Percentiles rank a stretch among this genome's conserved stretches.
Evolutionary conservation across 2,113 vertebrate species (phyloP).

Genomic region (Lutjanus erythropterus): DNA sequence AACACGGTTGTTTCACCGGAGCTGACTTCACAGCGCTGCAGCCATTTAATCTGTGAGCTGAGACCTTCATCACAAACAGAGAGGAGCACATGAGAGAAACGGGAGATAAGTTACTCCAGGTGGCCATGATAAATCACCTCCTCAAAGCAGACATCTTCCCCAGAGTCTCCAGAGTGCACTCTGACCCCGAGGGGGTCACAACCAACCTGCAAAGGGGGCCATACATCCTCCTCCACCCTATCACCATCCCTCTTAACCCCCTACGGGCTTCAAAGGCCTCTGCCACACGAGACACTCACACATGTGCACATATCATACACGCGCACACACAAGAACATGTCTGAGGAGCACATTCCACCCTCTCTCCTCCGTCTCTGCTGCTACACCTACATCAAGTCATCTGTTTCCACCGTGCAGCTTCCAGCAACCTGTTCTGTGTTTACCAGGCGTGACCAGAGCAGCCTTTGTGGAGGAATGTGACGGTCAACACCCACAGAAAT

Average conservation of each 20-base stretch:
- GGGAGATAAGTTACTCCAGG: slow-evolving; percentile 78
- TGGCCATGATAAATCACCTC: slow-evolving; percentile 78
- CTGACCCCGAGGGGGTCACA: slow-evolving; percentile 72
- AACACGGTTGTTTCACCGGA: slow-evolving; percentile 27
- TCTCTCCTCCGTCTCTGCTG: slow-evolving; percentile 22
- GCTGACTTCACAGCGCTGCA: slow-evolving; percentile 14
- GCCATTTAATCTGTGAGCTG: slow-evolving; percentile 39
- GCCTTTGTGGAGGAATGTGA: slow-evolving; percentile 21
- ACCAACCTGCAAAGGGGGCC: slow-evolving; percentile 64
- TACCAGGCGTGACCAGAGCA: slow-evolving; percentile 52
- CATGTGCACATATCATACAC: slow-evolving; percentile 34
- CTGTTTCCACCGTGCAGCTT: slow-evolving; percentile 48
- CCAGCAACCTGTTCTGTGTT: slow-evolving; percentile 68
- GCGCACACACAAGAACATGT: slow-evolving; percentile 26
- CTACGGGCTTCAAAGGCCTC: slow-evolving; percentile 78
- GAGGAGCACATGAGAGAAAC: slow-evolving; percentile 47
- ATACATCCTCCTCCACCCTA: slow-evolving; percentile 73
- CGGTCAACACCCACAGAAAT: slow-evolving; percentile 30
- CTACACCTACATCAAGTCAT: slow-evolving; percentile 42
- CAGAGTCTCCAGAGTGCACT: slow-evolving; percentile 66
- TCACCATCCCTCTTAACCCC: slow-evolving; percentile 70
- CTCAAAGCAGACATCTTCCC: slow-evolving; percentile 76
- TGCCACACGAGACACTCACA: slow-evolving; percentile 56
- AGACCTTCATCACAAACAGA: slow-evolving; percentile 37
- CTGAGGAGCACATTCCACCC: slow-evolving; percentile 52